Evolutionary conservation across 2,797 vertebrate genomes (phyloP).

Genomic region (Etheostoma nigrum): DNA sequence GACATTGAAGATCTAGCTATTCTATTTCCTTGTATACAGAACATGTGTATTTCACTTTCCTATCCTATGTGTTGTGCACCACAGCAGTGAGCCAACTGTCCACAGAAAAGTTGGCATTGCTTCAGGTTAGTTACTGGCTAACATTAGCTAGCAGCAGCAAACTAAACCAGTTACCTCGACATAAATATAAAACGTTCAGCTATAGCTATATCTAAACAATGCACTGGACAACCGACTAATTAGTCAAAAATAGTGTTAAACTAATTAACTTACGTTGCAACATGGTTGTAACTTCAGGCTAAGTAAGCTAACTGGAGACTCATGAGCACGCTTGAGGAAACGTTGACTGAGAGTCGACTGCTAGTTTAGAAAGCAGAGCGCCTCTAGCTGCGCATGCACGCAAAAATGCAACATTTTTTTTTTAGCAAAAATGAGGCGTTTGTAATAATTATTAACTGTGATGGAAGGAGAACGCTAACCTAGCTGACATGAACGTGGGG

Average conservation of each 20-base stretch:
- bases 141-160: slow-evolving; percentile 9
- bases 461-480: not conserved
- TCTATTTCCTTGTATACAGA: not conserved
- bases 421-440: not conserved
- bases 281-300: slow-evolving; percentile 3
- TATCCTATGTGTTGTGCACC: not conserved
- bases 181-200: not conserved
- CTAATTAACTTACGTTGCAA: slow-evolving; percentile 6
- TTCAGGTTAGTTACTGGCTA: slow-evolving; percentile 13
- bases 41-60: not conserved
- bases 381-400: slow-evolving; percentile 18
- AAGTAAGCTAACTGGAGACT: not conserved
- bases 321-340: not conserved
- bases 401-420: not conserved
- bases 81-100: not conserved
- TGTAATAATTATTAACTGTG: not conserved
- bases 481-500: not conserved
- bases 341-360: slow-evolving; percentile 26
- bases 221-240: not conserved
- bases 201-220: not conserved
- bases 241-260: not conserved
- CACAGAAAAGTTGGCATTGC: slow-evolving; percentile 1
- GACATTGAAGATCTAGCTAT: too few species aligned
- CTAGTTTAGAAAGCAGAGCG: slow-evolving; percentile 18
- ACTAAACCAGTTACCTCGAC: not conserved